Evolutionary conservation across 1,140 invertebrate genomes (phyloP).

Genomic region (Lerema accius): DNA sequence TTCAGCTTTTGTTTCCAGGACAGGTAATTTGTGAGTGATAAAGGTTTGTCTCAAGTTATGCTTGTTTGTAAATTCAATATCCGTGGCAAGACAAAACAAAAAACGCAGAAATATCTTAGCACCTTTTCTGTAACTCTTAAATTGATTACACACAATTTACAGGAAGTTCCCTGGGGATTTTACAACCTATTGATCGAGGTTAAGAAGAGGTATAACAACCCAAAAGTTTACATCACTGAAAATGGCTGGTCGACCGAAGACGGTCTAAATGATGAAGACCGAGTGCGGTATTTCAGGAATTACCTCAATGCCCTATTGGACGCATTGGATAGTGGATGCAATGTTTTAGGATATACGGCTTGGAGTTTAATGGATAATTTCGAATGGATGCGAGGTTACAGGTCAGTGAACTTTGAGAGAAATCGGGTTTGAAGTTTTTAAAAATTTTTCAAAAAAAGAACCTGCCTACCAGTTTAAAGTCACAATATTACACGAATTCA

Average conservation of each 20-base stretch:
- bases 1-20: no score
- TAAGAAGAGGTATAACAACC: constrained; percentile 46
- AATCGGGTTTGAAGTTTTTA: no score
- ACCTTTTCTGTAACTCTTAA: no score
- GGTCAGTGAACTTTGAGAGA: no score
- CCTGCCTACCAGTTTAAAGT: no score
- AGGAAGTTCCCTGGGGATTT: constrained; percentile 50
- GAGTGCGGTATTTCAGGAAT: constrained; percentile 81
- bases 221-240: constrained; percentile 47
- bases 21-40: no score
- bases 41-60: no score
- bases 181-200: constrained; percentile 44
- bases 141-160: constrained; percentile 1
- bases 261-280: constrained; percentile 80
- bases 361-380: constrained; percentile 90
- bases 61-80: no score
- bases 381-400: constrained; percentile 86
- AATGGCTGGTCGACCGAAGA: constrained; percentile 72
- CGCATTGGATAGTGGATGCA: constrained; percentile 86
- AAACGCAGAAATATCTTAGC: no score
- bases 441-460: no score
- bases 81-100: no score
- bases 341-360: constrained; percentile 86
- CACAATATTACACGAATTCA: no score
- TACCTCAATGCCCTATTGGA: constrained; percentile 86